Base-by-base conservation (phyloP, 2,797 vertebrate genomes). In the Nyctalus aviator region DNA sequence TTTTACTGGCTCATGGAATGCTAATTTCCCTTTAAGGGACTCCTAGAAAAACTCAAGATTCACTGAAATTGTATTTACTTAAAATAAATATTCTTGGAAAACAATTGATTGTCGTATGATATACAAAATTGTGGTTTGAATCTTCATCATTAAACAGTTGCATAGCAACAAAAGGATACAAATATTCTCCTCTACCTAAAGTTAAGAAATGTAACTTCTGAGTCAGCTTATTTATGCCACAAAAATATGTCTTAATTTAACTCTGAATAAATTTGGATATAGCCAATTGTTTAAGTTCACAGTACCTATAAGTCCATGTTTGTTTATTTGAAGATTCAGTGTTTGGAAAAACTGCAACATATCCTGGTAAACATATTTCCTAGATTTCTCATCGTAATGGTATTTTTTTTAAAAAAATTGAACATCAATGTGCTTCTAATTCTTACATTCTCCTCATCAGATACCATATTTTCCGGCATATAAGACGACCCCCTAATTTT, bases 111-210 rank as follows among this genome's bases (percentile, higher is more conserved):
- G 99, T 99, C 98, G 92, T 93, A 92, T 88, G 97, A 93, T 94
- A 91, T 92, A 97, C 85, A 98, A 97, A 97, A 94, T 15, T 46
- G 97, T 95, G 93, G 97, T 93, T 97, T 95, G 97, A 97, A 93
- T 95, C 84, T 95, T 98, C 98, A 98, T 97, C 95, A 96, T 97
- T 98, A 97, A 97, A 98, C 96, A 98, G 98, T 99, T 99, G 99
- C 98, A 99, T 98, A 98, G 98, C 98, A 98, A 99, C 98, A 98
- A 98, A 98, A 98, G 98, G 97, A 98, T 97, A 98, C 41, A 98
- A 97, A 98, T 96, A 97, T 97, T 97, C 97, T 97, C 97, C 97
- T 97, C 97, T 96, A 97, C 97, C 97, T 98, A 97, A 94, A 88
- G 96, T 96, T 92, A 57, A 90, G 95, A 98, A 98, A 97, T 35